Evolutionary conservation across 2,888 invertebrate species (phyloP).

Genomic region (Orchesellides sinensis): DNA sequence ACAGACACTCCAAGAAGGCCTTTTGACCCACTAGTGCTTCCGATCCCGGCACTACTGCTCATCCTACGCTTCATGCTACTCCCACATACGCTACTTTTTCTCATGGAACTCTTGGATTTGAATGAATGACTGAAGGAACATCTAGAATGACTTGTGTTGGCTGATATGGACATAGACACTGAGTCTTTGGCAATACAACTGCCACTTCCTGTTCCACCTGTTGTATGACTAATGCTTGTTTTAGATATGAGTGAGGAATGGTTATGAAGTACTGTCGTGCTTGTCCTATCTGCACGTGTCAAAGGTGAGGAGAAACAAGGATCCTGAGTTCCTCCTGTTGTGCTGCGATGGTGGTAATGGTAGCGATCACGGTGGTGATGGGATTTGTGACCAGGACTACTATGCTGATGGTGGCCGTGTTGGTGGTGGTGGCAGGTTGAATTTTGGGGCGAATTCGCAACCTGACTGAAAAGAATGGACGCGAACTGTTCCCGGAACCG

Average conservation of each 20-base stretch:
- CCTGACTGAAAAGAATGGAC: conserved; percentile 46
- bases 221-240: background rate
- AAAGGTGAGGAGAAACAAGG: conserved; percentile 50
- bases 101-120: conserved; percentile 54
- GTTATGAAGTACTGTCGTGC: conserved; percentile 33
- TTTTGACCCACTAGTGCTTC: conserved; percentile 3
- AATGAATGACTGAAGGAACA: conserved; percentile 60
- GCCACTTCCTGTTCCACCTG: background rate
- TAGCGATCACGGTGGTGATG: conserved; percentile 24
- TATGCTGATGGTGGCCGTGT: conserved; percentile 47
- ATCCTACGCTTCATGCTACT: conserved; percentile 43
- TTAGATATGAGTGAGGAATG: conserved; percentile 23
- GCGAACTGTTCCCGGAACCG: conserved; percentile 73
- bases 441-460: conserved; percentile 42
- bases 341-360: conserved; percentile 24
- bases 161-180: conserved; percentile 57
- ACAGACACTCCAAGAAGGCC: conserved; percentile 47
- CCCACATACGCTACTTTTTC: conserved; percentile 40
- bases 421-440: conserved; percentile 46
- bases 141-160: conserved; percentile 32
- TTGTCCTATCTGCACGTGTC: conserved; percentile 36
- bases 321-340: conserved; percentile 35
- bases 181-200: conserved; percentile 26
- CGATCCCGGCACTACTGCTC: conserved; percentile 36
- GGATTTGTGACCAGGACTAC: conserved; percentile 33